A percentile compares a stretch with the other conserved stretches of the same genome.
Evolutionary conservation across 2,888 invertebrate genomes (phyloP).

Genomic region (Diogma glabrata): DNA sequence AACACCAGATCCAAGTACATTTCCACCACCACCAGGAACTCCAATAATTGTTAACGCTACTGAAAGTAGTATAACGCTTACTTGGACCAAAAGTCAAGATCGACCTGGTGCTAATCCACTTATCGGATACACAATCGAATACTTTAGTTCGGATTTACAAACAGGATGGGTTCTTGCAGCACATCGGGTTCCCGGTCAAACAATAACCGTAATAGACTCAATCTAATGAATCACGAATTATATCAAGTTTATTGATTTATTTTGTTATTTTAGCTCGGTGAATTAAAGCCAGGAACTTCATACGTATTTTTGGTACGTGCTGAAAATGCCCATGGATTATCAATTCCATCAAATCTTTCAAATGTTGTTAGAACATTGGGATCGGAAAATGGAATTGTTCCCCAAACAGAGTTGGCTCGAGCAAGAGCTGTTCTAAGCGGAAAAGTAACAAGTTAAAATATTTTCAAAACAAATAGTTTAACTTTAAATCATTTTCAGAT

Average conservation of each 20-base stretch:
- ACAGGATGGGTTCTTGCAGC: constrained; percentile 66
- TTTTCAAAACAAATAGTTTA: no score
- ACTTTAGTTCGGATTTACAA: constrained; percentile 64
- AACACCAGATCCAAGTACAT: constrained; percentile 56
- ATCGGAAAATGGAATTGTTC: constrained; percentile 32
- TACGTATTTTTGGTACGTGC: constrained; percentile 80
- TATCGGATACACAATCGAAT: constrained; percentile 54
- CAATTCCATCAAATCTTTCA: constrained; percentile 67
- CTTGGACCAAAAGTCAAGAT: constrained; percentile 50
- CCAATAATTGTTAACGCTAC: constrained; percentile 56
- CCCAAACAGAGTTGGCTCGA: constrained; percentile 34
- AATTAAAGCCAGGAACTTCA: constrained; percentile 64
- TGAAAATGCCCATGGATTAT: constrained; percentile 74
- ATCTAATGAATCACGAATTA: constrained; percentile 13
- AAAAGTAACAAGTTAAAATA: constrained; percentile 25
- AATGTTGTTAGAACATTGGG: constrained; percentile 52
- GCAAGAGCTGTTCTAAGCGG: constrained; percentile 34
- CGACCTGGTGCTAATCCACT: constrained; percentile 35
- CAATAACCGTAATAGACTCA: constrained; percentile 46
- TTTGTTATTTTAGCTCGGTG: constrained; percentile 38
- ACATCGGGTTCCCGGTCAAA: constrained; percentile 53
- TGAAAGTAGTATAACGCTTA: constrained; percentile 47
- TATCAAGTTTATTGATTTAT: constrained; percentile 12
- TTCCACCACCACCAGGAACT: constrained; percentile 63
- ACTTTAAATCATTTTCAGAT: no score